Conservation (phyloP, 2,888 invertebrate genomes). For the Sinohyriopsis cumingii region DNA sequence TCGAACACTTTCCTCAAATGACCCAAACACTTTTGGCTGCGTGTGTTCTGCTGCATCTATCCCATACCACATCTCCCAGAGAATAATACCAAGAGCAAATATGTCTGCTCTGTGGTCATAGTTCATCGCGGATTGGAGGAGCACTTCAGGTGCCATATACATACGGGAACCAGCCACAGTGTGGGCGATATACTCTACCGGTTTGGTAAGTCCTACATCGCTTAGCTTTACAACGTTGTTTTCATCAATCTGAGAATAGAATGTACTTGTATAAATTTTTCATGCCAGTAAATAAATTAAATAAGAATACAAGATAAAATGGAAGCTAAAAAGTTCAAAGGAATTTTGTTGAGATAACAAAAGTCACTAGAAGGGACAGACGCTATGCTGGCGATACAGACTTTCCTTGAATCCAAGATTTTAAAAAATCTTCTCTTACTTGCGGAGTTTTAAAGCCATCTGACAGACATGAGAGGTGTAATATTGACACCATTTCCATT, state of each 20-base stretch:
- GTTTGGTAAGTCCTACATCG: constrained; percentile 57
- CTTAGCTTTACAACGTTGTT: constrained; percentile 40
- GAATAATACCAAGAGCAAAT: constrained; percentile 39
- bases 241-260: not conserved
- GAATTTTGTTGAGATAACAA: too few species aligned
- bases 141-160: constrained; percentile 56
- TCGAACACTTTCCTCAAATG: constrained; percentile 32
- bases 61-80: constrained; percentile 62
- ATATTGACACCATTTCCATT: too few species aligned
- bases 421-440: too few species aligned
- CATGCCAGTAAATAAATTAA: too few species aligned
- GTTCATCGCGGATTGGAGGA: constrained; percentile 29
- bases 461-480: too few species aligned
- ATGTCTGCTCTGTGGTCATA: constrained; percentile 49
- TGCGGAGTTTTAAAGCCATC: too few species aligned
- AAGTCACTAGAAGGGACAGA: too few species aligned
- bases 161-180: constrained; percentile 49
- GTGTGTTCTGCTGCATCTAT: constrained; percentile 49
- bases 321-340: too few species aligned
- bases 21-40: constrained; percentile 13
- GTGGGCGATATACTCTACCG: constrained; percentile 44
- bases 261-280: too few species aligned
- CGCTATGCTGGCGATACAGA: too few species aligned
- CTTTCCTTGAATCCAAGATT: too few species aligned
- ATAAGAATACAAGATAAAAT: too few species aligned